These are phyloP conservation scores for Epirrhoe alternata DNA, from an alignment of 2,888 invertebrate genomes.

Conservation along the genomic window DNA sequence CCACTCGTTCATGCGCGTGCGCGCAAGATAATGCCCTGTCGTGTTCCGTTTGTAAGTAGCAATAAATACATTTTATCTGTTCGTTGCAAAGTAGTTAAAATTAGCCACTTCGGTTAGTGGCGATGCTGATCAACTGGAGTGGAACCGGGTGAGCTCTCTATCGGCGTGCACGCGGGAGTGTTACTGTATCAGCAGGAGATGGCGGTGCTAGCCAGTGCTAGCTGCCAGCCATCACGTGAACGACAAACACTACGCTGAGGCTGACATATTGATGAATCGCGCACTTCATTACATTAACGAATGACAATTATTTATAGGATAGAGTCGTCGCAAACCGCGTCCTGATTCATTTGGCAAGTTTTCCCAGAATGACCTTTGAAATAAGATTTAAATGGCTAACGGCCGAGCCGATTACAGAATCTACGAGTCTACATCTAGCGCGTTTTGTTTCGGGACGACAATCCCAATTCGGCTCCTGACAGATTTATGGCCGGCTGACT, in stretches of 20 bases:
- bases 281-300: constrained; percentile 58
- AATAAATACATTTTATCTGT: constrained; percentile 22
- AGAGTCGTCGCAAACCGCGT: constrained; percentile 38
- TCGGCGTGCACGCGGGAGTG: not conserved
- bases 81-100: constrained; percentile 14
- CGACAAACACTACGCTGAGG: constrained; percentile 38
- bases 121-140: constrained; percentile 24
- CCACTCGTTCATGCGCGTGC: constrained; percentile 25
- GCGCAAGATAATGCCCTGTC: constrained; percentile 22
- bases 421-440: constrained; percentile 47
- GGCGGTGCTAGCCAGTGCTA: not conserved
- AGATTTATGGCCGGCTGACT: constrained; percentile 66
- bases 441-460: constrained; percentile 50
- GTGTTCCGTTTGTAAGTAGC: constrained; percentile 30
- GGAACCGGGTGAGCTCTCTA: constrained; percentile 17
- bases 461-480: constrained; percentile 58
- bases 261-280: constrained; percentile 64
- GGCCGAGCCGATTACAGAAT: constrained; percentile 47
- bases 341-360: constrained; percentile 40
- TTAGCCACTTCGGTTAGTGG: constrained; percentile 25
- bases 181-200: not conserved
- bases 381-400: constrained; percentile 45
- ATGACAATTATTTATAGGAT: constrained; percentile 58
- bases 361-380: constrained; percentile 48
- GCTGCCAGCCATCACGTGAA: constrained; percentile 29